Percentiles rank a stretch among this genome's conserved stretches.
Conservation (phyloP, 1,140 invertebrate genomes). For the Cylas formicarius region DNA sequence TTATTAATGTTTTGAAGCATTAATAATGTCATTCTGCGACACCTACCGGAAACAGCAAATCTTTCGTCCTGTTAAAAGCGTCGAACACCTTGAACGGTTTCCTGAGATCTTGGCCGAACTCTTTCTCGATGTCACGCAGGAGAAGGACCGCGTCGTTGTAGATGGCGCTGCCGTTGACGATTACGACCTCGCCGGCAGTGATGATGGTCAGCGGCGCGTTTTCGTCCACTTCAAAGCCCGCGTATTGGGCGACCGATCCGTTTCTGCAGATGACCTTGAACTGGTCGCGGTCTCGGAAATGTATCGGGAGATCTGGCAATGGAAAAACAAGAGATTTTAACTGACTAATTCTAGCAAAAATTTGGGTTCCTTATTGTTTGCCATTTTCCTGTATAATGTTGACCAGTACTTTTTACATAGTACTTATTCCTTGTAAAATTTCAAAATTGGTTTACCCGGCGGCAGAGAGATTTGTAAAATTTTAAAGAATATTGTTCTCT, state of each 20-base stretch:
- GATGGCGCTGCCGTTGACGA: conserved; percentile 36
- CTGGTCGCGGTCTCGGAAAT: conserved; percentile 16
- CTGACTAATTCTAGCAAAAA: too few species aligned
- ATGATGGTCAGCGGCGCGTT: conserved; percentile 50
- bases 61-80: conserved; percentile 43
- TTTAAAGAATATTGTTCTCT: too few species aligned
- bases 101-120: conserved; percentile 22
- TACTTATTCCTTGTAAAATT: too few species aligned
- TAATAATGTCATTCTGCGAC: conserved; percentile 2
- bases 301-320: neutral
- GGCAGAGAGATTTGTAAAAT: too few species aligned
- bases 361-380: too few species aligned
- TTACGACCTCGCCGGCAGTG: conserved; percentile 51
- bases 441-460: too few species aligned
- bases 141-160: conserved; percentile 24
- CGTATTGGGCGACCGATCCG: conserved; percentile 45
- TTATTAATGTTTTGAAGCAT: conserved; percentile 7
- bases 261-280: conserved; percentile 52
- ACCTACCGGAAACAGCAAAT: conserved; percentile 51
- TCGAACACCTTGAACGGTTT: conserved; percentile 43
- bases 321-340: too few species aligned
- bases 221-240: conserved; percentile 48
- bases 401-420: too few species aligned
- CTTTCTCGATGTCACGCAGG: conserved; percentile 24
- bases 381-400: too few species aligned